Base-by-base conservation (phyloP, 2,888 invertebrate species). In the Tipula confusa region DNA sequence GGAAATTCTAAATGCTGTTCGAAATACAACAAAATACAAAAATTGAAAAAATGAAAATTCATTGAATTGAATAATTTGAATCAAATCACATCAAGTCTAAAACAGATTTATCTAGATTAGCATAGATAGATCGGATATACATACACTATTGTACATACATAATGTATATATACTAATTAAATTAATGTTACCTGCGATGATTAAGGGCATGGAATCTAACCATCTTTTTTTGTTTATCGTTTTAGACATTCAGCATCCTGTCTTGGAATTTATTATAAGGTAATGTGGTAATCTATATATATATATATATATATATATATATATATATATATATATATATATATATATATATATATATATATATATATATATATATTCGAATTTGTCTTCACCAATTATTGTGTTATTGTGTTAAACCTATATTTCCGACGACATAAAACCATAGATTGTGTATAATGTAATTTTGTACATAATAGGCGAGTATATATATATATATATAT, bases 21-120 rank as follows among this genome's bases (percentile, higher is more conserved):
- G 13, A 38, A 38, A 38, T 48, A 48, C 48, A 48, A 48, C 48
- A 48, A 48, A 15, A 48, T 1, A 64, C 2, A 24, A 64, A 64
- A 64, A 64, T 64, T 64, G 64, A 24, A 64, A n/a, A 64, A 64
- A 64, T 64, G 64, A 64, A 64, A 64, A 64, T 64, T 64, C 64
- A 64, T 64, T 64, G 64, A 64, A 64, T 64, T 64, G 64, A 64
- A 64, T 64, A 64, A 64, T 64, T 64, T 64, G 64, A 64, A 64
- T 64, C 64, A 64, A 64, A 64, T 64, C 64, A 64, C 64, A 64
- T 64, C 64, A 18, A 9, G 24, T 64, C 64, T 64, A 64, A 64
- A 64, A 64, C 9, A 64, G 24, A 64, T 64, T 64, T 24, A 64
- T 64, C 64, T 64, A 64, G 64, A 64, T 64, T 64, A 24, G 13